A percentile compares a stretch with the other conserved stretches of the same genome.
Conservation (phyloP, 2,797 vertebrate genomes). For the Sebastes taczanowskii region DNA sequence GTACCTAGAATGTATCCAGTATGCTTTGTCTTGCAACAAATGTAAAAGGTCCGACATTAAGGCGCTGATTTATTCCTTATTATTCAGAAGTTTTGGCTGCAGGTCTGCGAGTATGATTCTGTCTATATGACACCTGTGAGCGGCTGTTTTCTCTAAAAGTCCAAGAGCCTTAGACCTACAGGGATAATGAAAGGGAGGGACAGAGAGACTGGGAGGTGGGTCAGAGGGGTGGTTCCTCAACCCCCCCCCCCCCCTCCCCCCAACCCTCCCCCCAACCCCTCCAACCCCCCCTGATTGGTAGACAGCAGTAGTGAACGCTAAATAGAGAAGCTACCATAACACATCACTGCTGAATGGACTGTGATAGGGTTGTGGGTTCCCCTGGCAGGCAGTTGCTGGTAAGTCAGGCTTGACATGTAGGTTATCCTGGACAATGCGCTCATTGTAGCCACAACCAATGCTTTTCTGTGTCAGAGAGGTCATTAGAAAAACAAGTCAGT, state of each 20-base stretch:
- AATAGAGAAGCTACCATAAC: constrained; percentile 17
- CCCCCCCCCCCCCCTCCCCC: not conserved
- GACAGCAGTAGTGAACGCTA: not conserved
- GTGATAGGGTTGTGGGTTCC: constrained; percentile 30
- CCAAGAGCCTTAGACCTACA: constrained; percentile 48
- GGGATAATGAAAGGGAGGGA: constrained; percentile 52
- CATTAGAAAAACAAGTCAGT: constrained; percentile 72
- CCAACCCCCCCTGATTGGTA: not conserved
- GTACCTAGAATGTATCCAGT: not conserved
- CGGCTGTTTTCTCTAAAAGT: constrained; percentile 41
- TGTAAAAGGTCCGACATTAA: not conserved
- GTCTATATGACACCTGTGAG: constrained; percentile 3
- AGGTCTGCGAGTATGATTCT: not conserved
- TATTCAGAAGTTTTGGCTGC: not conserved
- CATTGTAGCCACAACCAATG: constrained; percentile 65
- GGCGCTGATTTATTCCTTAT: not conserved
- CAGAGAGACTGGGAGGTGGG: constrained; percentile 32
- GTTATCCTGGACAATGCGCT: constrained; percentile 73
- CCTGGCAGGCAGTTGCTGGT: constrained; percentile 55
- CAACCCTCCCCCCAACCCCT: too few relatives aligned
- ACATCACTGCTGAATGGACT: constrained; percentile 13
- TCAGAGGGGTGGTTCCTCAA: constrained; percentile 18
- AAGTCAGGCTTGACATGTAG: constrained; percentile 75
- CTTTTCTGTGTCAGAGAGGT: constrained; percentile 62
- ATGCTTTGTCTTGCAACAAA: constrained; percentile 1